Evolutionary conservation across 2,113 vertebrate species (phyloP).

Genomic region (Gorsachius goisagi): DNA sequence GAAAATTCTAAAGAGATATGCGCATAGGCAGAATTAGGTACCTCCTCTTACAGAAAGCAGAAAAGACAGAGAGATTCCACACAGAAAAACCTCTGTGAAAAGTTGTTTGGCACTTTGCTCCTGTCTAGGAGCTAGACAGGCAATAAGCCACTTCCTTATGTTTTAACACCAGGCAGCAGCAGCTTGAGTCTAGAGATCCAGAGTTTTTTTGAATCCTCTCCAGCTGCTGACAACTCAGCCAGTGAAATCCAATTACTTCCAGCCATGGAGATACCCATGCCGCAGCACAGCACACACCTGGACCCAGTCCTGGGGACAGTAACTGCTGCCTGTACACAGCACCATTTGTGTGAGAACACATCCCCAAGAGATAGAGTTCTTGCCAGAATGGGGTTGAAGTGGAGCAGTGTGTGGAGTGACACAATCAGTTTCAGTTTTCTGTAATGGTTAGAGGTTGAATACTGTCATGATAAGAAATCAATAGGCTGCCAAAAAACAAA

Average conservation of each 20-base stretch:
- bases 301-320: not conserved
- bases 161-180: not conserved
- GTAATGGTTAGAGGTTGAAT: not conserved
- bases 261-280: not conserved
- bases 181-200: not conserved
- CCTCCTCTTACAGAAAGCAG: not conserved
- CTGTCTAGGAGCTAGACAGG: not conserved
- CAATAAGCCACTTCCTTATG: not conserved
- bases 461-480: not conserved
- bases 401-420: not conserved
- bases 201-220: not conserved
- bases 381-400: rapidly evolving
- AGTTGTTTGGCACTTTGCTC: not conserved
- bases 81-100: not conserved
- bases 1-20: not conserved
- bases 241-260: not conserved
- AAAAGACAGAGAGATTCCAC: not conserved
- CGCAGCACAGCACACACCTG: not conserved
- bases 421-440: not conserved
- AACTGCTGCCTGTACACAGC: not conserved
- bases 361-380: rapidly evolving
- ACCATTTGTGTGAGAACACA: not conserved
- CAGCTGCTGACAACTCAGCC: not conserved
- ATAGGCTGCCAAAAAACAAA: not conserved
- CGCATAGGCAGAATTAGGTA: not conserved